Percentiles rank a stretch among this genome's conserved stretches.
These are phyloP conservation scores for Cantharis rufa DNA, from an alignment of 2,888 invertebrate species.

Conservation along the genomic window DNA sequence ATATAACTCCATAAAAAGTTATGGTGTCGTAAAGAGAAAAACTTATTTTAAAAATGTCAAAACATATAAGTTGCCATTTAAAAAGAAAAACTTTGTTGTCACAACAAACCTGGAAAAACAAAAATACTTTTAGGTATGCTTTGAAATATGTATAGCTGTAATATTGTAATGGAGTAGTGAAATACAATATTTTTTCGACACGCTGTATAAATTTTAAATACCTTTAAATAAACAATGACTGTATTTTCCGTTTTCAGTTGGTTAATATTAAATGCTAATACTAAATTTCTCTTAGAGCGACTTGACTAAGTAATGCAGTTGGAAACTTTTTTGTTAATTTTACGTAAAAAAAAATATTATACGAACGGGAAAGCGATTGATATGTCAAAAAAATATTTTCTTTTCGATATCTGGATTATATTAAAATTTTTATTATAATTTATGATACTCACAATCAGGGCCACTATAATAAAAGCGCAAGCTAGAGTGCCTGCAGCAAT, in stretches of 20 bases:
- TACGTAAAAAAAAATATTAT: background rate
- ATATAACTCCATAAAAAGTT: background rate
- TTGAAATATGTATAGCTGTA: background rate
- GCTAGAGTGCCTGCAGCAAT: constrained; percentile 78
- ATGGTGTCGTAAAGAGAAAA: background rate
- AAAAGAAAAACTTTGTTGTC: background rate
- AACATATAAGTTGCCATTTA: background rate
- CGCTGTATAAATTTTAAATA: background rate
- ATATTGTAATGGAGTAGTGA: background rate
- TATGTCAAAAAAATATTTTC: background rate
- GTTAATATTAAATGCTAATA: background rate
- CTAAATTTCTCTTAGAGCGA: background rate
- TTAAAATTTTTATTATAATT: background rate
- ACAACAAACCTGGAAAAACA: background rate
- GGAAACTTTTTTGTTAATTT: background rate
- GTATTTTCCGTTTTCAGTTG: background rate
- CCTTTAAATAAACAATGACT: background rate
- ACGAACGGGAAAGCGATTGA: background rate
- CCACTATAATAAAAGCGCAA: constrained; percentile 74
- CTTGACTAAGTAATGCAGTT: background rate
- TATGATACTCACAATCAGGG: constrained; percentile 66
- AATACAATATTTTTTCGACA: background rate
- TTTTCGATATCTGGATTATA: background rate
- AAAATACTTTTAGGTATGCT: background rate
- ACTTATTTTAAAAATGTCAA: background rate